These are phyloP conservation scores for Dryadula phaetusa DNA, from an alignment of 2,888 invertebrate species.

Conservation along the genomic window DNA sequence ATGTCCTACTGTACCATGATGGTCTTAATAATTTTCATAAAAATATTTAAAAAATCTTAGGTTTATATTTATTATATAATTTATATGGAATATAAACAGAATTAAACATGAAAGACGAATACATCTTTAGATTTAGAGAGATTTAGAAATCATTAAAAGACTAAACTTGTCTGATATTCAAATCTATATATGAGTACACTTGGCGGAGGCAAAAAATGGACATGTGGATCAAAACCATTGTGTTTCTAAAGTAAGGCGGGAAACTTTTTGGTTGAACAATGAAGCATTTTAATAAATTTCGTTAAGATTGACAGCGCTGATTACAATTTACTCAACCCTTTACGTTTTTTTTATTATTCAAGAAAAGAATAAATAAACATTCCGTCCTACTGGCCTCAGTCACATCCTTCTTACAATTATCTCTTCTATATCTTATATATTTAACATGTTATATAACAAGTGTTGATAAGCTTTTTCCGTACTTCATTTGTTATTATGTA, in stretches of 20 bases:
- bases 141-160: constrained; percentile 64
- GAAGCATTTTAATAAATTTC: constrained; percentile 79
- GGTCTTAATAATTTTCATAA: too few species aligned
- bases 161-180: constrained; percentile 68
- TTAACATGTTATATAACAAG: too few species aligned
- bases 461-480: neutral
- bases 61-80: neutral
- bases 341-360: constrained; percentile 47
- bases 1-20: too few species aligned
- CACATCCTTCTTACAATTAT: constrained; percentile 14
- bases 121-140: too few species aligned
- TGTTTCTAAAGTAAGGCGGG: constrained; percentile 71
- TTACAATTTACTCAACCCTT: constrained; percentile 67
- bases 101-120: constrained; percentile 63
- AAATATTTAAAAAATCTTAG: too few species aligned
- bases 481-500: neutral
- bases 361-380: constrained; percentile 35
- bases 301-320: constrained; percentile 81
- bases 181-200: constrained; percentile 70
- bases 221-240: constrained; percentile 70
- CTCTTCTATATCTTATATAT: too few species aligned
- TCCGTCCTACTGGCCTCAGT: constrained; percentile 14
- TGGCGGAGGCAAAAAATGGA: constrained; percentile 71
- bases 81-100: constrained; percentile 40
- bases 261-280: constrained; percentile 78